Percentiles rank a stretch among this genome's conserved stretches.
phyloP scores from a whole-genome alignment of 2,113 vertebrate genomes.

The Heterochromis multidens region DNA sequence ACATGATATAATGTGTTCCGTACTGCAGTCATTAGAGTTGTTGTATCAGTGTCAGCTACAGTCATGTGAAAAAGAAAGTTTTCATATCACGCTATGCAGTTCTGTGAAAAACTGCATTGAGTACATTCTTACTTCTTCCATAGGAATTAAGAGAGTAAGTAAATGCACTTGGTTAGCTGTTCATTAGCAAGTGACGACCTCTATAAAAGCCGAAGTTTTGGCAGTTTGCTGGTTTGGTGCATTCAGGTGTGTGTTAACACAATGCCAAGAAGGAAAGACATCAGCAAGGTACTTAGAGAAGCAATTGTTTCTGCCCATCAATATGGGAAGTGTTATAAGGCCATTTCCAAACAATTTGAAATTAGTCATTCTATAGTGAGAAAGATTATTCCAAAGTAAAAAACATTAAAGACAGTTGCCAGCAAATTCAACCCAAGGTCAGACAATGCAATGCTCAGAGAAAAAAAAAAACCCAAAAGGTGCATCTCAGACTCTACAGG shows the following conservation, averaged over 20 bases:
- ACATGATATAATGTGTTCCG: too few relatives aligned
- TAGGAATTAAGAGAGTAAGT: neutral
- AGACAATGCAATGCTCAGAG: neutral
- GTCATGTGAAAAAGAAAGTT: neutral
- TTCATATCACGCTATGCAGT: neutral
- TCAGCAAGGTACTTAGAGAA: neutral
- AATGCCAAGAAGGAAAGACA: neutral
- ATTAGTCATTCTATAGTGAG: neutral
- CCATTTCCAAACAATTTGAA: neutral
- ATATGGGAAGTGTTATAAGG: neutral
- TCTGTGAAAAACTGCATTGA: too few relatives aligned
- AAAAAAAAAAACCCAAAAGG: neutral
- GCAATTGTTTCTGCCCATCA: neutral
- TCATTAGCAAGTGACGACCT: neutral
- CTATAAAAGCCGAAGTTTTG: neutral
- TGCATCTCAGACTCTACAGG: neutral
- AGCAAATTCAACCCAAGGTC: neutral
- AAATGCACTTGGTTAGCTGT: neutral
- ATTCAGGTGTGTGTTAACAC: neutral
- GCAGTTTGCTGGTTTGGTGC: neutral
- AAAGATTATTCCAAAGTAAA: neutral
- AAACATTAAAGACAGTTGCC: neutral
- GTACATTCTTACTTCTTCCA: neutral
- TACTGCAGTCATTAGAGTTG: too few relatives aligned
- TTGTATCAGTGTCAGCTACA: too few relatives aligned